Percentiles rank a stretch among this genome's conserved stretches.
Evolutionary conservation across 2,113 vertebrate species (phyloP).

Genomic region (Eupsittula cactorum): DNA sequence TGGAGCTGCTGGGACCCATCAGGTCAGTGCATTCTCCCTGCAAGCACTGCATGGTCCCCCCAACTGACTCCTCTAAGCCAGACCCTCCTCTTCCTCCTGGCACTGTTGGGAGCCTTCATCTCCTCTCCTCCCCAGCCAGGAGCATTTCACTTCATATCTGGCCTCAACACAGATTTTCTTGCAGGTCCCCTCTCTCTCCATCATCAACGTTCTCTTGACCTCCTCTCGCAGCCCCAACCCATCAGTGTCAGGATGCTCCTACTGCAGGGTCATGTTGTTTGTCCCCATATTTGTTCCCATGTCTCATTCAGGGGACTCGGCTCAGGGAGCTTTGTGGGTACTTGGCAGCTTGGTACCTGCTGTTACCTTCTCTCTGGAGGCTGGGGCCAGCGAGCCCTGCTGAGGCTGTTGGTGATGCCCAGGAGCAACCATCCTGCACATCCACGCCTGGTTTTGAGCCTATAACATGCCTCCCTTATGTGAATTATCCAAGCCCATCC

Average conservation of each 20-base stretch:
- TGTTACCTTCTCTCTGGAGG: not conserved
- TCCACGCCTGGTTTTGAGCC: rapidly evolving
- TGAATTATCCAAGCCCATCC: not conserved
- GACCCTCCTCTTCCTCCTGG: not conserved
- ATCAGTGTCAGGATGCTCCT: not conserved
- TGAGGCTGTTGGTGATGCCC: not conserved
- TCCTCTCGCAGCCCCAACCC: not conserved
- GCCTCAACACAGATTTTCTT: not conserved
- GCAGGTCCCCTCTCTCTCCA: not conserved
- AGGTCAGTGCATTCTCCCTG: not conserved
- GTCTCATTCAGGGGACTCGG: not conserved
- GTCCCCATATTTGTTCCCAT: too few species aligned
- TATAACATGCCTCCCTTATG: not conserved
- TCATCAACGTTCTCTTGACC: not conserved
- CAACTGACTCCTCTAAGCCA: not conserved
- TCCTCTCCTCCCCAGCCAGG: not conserved
- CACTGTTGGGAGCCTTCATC: not conserved
- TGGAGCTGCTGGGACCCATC: rapidly evolving
- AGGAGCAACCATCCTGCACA: not conserved
- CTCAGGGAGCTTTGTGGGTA: not conserved
- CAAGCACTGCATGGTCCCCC: rapidly evolving
- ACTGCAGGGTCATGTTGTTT: not conserved
- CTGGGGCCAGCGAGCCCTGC: not conserved
- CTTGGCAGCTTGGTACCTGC: not conserved
- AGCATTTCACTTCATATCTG: not conserved